These are phyloP conservation scores for Semicossyphus pulcher DNA, from an alignment of 2,113 vertebrate genomes.

Conservation along the genomic window DNA sequence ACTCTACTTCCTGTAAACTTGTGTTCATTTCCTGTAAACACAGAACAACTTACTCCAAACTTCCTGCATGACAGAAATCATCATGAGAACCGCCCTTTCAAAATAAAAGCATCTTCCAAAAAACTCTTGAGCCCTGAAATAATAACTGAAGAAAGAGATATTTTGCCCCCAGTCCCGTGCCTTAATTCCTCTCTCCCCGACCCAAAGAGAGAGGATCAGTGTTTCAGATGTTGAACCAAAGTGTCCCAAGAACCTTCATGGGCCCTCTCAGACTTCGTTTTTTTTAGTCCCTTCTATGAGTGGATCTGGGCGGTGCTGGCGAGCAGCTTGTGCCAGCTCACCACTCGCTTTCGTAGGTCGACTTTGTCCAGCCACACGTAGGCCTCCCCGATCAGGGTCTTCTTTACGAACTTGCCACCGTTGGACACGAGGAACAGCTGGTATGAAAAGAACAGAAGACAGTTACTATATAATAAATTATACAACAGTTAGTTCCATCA, in stretches of 20 bases:
- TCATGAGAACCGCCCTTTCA: neutral
- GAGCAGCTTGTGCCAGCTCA: slow-evolving; percentile 99
- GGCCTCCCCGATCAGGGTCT: slow-evolving; percentile 98
- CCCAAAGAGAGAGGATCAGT: slow-evolving; percentile 11
- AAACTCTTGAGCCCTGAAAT: slow-evolving; percentile 41
- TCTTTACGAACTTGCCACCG: slow-evolving; percentile 98
- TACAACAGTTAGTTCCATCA: too few relatives aligned
- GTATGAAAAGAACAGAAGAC: neutral
- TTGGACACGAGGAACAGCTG: slow-evolving; percentile 98
- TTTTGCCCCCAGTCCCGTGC: neutral
- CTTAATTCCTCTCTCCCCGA: too few relatives aligned
- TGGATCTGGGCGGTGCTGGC: slow-evolving; percentile 93
- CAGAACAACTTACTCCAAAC: slow-evolving; percentile 18
- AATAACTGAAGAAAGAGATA: slow-evolving; percentile 33
- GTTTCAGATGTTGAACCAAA: slow-evolving; percentile 31
- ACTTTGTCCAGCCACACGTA: slow-evolving; percentile 99
- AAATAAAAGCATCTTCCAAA: slow-evolving; percentile 11
- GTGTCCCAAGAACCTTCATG: slow-evolving; percentile 15
- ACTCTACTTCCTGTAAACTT: slow-evolving; percentile 72
- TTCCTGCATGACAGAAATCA: slow-evolving; percentile 17
- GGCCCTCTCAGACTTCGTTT: neutral
- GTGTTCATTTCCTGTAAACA: slow-evolving; percentile 67
- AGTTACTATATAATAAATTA: neutral
- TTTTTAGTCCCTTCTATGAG: slow-evolving; percentile 71
- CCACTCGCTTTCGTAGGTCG: slow-evolving; percentile 96